A percentile compares a stretch with the other conserved stretches of the same genome.
Conservation (phyloP, 2,113 vertebrate species). For the Eretmochelys imbricata region DNA sequence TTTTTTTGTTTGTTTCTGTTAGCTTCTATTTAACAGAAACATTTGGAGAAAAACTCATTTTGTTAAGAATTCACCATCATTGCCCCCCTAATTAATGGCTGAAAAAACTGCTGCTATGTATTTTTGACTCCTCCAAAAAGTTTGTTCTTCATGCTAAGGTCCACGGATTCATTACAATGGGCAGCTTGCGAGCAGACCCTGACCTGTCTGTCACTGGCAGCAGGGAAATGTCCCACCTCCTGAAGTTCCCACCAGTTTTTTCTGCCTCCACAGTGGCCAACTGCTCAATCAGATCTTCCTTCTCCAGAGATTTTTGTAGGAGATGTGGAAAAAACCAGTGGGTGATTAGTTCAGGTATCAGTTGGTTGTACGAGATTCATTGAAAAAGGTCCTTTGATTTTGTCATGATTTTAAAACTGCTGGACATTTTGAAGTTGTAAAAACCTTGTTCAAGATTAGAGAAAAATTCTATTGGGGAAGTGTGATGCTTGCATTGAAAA, state of each 20-base stretch:
- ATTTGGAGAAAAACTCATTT: neutral
- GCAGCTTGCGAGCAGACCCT: neutral
- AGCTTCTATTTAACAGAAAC: neutral
- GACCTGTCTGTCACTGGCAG: neutral
- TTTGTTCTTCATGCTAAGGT: neutral
- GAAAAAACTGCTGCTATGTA: neutral
- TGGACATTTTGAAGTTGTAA: neutral
- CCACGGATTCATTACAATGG: neutral
- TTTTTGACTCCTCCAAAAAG: neutral
- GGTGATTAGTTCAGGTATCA: neutral
- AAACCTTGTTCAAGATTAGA: neutral
- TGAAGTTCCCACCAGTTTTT: neutral
- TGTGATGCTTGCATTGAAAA: neutral
- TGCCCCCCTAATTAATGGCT: fast-evolving
- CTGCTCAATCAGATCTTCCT: neutral
- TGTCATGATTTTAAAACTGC: neutral
- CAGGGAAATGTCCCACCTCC: neutral
- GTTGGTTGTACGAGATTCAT: neutral
- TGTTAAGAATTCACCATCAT: neutral
- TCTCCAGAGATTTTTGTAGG: conserved; percentile 4
- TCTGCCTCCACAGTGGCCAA: neutral
- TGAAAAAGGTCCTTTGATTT: neutral
- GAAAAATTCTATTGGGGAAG: neutral
- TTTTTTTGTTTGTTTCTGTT: neutral
- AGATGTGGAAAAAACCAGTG: neutral